Conservation (phyloP, 2,888 invertebrate species). For the Brachynemurus nebulosus region DNA sequence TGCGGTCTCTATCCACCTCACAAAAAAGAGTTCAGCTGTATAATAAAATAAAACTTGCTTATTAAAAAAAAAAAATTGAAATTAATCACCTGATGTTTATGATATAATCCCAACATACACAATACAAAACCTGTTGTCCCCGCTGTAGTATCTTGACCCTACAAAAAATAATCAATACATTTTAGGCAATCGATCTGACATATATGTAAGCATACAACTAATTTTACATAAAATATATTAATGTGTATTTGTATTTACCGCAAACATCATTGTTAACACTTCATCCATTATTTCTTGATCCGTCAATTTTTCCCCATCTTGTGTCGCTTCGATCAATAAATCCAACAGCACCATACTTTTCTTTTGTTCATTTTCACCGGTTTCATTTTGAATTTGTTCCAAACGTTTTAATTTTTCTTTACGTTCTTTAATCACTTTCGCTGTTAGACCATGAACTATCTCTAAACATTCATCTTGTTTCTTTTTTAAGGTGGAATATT, state of each 20-base stretch:
- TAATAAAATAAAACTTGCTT: conserved; percentile 13
- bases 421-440: conserved; percentile 17
- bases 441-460: conserved; percentile 18
- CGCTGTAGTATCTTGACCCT: conserved; percentile 24
- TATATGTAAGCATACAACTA: neutral
- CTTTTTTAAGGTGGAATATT: conserved; percentile 18
- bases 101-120: conserved; percentile 19
- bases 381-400: conserved; percentile 12
- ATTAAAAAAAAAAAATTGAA: conserved; percentile 8
- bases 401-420: conserved; percentile 15
- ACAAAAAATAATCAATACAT: too few species aligned
- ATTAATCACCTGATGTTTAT: conserved; percentile 16
- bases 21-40: too few species aligned
- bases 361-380: conserved; percentile 11
- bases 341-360: conserved; percentile 17
- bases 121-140: conserved; percentile 21
- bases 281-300: conserved; percentile 21
- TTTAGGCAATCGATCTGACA: neutral
- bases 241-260: conserved; percentile 15
- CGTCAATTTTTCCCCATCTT: conserved; percentile 17
- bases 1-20: too few species aligned
- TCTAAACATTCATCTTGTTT: conserved; percentile 18
- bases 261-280: conserved; percentile 22
- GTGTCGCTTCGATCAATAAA: conserved; percentile 16
- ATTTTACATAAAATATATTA: neutral